Percentiles rank a stretch among this genome's conserved stretches.
Conservation (phyloP, 1,140 invertebrate genomes). For the Atta colombica region DNA sequence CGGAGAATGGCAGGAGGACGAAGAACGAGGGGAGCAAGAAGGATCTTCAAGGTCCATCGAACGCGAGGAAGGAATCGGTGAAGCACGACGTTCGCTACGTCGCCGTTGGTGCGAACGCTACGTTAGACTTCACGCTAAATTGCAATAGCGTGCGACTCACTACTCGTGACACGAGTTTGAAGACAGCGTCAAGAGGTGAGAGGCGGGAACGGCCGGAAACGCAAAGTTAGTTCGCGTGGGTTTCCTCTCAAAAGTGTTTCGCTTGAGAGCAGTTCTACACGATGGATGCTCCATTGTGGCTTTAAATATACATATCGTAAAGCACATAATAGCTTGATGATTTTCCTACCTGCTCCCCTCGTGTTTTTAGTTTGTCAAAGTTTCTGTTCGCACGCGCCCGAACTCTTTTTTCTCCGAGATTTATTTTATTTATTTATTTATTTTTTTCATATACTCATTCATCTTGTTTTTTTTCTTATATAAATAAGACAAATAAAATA, state of each 20-base stretch:
- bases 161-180: constrained; percentile 75
- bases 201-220: constrained; percentile 60
- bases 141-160: constrained; percentile 81
- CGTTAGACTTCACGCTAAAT: constrained; percentile 82
- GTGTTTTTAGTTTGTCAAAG: constrained; percentile 4
- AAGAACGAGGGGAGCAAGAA: constrained; percentile 37
- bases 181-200: constrained; percentile 53
- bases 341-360: constrained; percentile 27
- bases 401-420: background rate
- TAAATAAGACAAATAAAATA: background rate
- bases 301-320: constrained; percentile 50
- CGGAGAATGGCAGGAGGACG: constrained; percentile 20
- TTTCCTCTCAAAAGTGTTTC: constrained; percentile 53
- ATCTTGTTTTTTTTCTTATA: background rate
- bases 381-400: background rate
- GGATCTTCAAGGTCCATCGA: constrained; percentile 45
- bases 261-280: background rate
- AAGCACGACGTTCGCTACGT: constrained; percentile 70
- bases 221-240: constrained; percentile 44
- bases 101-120: constrained; percentile 73
- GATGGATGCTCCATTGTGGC: constrained; percentile 16
- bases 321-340: constrained; percentile 27
- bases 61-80: constrained; percentile 41
- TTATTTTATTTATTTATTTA: background rate
- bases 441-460: background rate